These are phyloP conservation scores for Phalacrocorax pelagicus DNA, from an alignment of 2,113 vertebrate genomes.

Conservation along the genomic window DNA sequence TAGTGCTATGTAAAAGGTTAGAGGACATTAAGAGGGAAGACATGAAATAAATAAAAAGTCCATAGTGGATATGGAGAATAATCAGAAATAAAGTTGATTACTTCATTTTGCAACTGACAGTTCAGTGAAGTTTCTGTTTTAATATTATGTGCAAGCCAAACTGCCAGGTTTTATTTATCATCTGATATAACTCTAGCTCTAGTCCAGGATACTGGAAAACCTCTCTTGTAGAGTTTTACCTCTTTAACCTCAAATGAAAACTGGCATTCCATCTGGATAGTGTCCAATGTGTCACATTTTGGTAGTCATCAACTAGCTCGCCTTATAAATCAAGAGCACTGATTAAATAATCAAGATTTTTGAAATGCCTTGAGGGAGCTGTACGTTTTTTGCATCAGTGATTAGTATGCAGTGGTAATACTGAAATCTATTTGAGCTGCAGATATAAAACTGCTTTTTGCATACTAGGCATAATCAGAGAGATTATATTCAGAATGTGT, in stretches of 20 bases:
- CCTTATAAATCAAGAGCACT: conserved; percentile 81
- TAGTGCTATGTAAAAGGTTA: conserved; percentile 12
- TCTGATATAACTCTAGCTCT: conserved; percentile 72
- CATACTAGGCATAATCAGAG: conserved; percentile 52
- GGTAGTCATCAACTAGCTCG: conserved; percentile 77
- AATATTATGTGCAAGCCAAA: conserved; percentile 72
- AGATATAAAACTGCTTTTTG: conserved; percentile 65
- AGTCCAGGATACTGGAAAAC: conserved; percentile 72
- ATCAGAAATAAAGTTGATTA: conserved; percentile 74
- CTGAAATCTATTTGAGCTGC: conserved; percentile 63
- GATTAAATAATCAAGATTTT: conserved; percentile 86
- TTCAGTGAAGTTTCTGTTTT: conserved; percentile 76
- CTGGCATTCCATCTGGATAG: conserved; percentile 82
- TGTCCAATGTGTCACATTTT: conserved; percentile 80
- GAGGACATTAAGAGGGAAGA: conserved; percentile 18
- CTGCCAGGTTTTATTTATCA: conserved; percentile 81
- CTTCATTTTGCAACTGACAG: conserved; percentile 74
- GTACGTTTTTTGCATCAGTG: conserved; percentile 71
- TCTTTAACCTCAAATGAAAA: conserved; percentile 82
- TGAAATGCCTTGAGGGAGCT: conserved; percentile 77
- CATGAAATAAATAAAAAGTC: conserved; percentile 26
- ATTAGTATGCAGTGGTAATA: conserved; percentile 69
- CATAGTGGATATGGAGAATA: conserved; percentile 57
- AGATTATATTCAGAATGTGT: conserved; percentile 42
- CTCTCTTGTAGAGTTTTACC: conserved; percentile 77